Base-by-base conservation (phyloP, 2,797 vertebrate genomes). In the Oreonectes daqikongensis region DNA sequence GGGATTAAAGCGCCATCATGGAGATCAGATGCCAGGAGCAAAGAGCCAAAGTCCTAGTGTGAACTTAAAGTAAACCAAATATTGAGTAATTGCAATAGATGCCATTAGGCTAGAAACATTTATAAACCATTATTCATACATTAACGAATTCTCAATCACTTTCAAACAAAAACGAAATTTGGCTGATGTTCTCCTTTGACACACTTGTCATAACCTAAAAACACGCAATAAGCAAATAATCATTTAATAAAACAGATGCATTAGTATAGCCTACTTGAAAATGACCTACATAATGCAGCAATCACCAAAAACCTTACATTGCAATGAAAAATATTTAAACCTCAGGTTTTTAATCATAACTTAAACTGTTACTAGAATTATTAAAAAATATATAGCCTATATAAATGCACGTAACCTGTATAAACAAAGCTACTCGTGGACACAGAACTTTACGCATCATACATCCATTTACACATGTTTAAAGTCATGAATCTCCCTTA, bases 1-100 rank as follows among this genome's bases (percentile, higher is more conserved):
- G 18, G 38, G 65, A 63, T 69, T 60, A 63, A 60, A 48, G 38
- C 32, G 26, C 26, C 53, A 59, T 68, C 73, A 68, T 26, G 38
- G 7, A 9, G 28, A 46, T 32, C 12, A 40, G 30, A n/a, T 12
- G 26, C 63, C 73, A 66, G 32, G 11, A 53, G 22, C 61, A 55
- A 20, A 1, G 44, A 64, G 60, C 46, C 71, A 64, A 50, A 2
- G 10, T 40, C 61, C 48, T 55, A 30, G 61, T 28, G 69, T 35
- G 12, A 55, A 26, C 53, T 26, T 17, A 57, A 42, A 20, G 26
- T 35, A 1, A 75, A 66, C 26, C 20, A 32, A 57, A 67, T 24
- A 63, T 28, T 28, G 6, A 8, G 44, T 46, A 3, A 46, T 46
- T 17, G 15, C 44, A 15, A 46, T 17, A n/a, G n/a, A 46, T 46